Evolutionary conservation across 2,113 vertebrate genomes (phyloP), one percentile per base, ranked within the genome.

Genomic region (Philantomba maxwellii): DNA sequence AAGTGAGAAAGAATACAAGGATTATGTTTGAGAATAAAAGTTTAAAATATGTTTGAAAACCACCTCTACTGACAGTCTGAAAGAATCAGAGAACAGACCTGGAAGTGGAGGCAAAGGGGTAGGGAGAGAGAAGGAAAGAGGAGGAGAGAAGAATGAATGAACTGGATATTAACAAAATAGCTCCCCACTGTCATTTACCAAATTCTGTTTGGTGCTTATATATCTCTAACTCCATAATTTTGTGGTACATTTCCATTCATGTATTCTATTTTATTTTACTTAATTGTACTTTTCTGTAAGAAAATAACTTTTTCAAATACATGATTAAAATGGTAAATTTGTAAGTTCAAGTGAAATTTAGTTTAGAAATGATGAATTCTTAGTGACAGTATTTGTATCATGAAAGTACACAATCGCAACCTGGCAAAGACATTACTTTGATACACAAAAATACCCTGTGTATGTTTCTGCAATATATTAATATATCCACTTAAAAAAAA

Each of bases 381-480:
- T 45, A 80, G 36, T 82, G 66, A 82, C 58, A 33, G 60, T 83
- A 87, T 49, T 91, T 10, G 43, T 55, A 85, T 60, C 25, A 85
- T 57, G 45, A 86, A 95, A 92, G 39, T 75, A 57, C 16, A 89
- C 45, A 95, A 58, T 15, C 28, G 16, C 15, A 43, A 49, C 25
- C 82, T 92, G 57, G 55, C 51, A 96, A 94, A 91, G 17, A 96
- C n/a, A 96, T 94, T 75, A 70, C 21, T 60, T 87, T 66, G 80
- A 77, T 45, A 25, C 49, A 64, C 92, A 87, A 96, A 96, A 95
- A 66, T 85, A 85, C 60, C 28, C 53, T 84, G 36, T 87, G 23
- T 91, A 57, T 97, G 53, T 85, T 97, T 96, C 47, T 90, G n/a
- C 43, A 97, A 92, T 73, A 43, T 14, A 43, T 73, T 73, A 94